Evolutionary conservation across 1,140 invertebrate genomes (phyloP), one percentile per base, ranked within the genome.

Genomic region (Ceratosolen fusciceps): DNA sequence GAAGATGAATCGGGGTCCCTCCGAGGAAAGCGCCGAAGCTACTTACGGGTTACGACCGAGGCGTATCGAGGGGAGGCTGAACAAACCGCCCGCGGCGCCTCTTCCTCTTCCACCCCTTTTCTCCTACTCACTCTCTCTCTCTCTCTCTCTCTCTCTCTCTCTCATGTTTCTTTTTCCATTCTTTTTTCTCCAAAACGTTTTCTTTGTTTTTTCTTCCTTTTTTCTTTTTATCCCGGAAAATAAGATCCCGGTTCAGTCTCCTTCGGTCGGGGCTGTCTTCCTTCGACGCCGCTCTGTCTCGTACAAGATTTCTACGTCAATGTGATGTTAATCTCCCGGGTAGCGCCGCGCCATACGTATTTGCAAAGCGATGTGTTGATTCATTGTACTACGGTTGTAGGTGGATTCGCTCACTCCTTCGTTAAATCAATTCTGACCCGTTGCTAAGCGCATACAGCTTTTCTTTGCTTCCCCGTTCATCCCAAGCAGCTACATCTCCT

Each of bases 321-420:
- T 75, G 73, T 65, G 58, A 75, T 75, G 73, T 65, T 75, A 65
- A 75, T 75, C 73, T 75, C 39, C 10, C 29, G 47, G 43, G 47
- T 54, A 49, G 43, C 68, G 31, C 24, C 19, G 43, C 68, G 31
- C 24, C 19, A 19, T 19, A 29, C 26, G 26, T 71, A 71, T 71
- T 71, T 71, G 43, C 29, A 34, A 71, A 71, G 68, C 43, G 68
- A 52, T 71, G 68, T 49, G 68, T 71, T 71, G 43, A 71, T 71
- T 71, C 68, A 71, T 29, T 71, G 68, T 71, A 49, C 16, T 24
- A 21, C 43, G 16, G 43, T 54, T 71, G 43, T 71, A 71, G 26
- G 60, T 65, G 29, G 31, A 65, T 65, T 65, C 31, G n/a, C 31
- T 65, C 60, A n/a, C 2, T 0, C 31, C 19, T 37, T 37, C 31